Evolutionary conservation across 2,113 vertebrate genomes (phyloP).

Genomic region (Cricetomys ansorgei): DNA sequence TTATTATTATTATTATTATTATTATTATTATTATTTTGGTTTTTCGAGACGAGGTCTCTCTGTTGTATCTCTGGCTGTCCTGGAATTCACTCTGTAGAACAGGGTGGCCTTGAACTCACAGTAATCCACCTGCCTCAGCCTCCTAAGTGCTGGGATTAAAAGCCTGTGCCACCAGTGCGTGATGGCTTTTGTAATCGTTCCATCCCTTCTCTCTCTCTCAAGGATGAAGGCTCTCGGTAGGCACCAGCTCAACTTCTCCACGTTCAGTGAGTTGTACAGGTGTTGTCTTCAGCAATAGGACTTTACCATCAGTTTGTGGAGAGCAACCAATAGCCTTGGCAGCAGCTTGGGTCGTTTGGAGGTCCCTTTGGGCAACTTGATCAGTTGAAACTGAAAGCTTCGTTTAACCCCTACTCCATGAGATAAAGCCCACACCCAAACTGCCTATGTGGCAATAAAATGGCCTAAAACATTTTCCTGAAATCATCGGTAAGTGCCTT

Average conservation of each 20-base stretch:
- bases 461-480: neutral
- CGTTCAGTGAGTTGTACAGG: neutral
- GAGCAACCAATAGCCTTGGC: neutral
- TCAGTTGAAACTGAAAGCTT: neutral
- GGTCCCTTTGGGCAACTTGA: neutral
- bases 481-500: neutral
- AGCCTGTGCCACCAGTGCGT: no score
- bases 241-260: neutral
- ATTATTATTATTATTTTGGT: no score
- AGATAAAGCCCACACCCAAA: neutral
- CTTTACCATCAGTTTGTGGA: neutral
- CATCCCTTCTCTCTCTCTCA: neutral
- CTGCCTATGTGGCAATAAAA: neutral
- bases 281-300: neutral
- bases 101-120: no score
- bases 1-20: no score
- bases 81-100: no score
- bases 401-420: neutral
- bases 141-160: no score
- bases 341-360: neutral
- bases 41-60: no score
- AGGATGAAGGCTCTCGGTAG: neutral
- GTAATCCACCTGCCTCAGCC: no score
- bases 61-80: no score
- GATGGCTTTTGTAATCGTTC: neutral